phyloP scores from a whole-genome alignment of 2,113 vertebrate genomes.

The Onychostoma macrolepis region DNA sequence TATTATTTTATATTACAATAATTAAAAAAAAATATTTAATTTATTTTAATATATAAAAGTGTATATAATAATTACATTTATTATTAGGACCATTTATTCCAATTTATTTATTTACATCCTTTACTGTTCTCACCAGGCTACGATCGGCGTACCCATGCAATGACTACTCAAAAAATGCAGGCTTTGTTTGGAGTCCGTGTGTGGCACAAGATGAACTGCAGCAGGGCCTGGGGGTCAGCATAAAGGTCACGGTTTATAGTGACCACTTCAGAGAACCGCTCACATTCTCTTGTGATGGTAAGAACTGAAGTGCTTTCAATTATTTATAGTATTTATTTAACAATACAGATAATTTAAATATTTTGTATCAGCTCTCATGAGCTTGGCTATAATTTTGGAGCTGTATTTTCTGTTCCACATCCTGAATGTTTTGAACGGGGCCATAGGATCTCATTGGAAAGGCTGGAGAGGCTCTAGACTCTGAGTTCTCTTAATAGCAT shows the following conservation, averaged over 20 bases:
- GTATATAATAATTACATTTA: too few relatives aligned
- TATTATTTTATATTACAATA: too few relatives aligned
- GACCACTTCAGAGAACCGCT: conserved; percentile 85
- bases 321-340: background rate
- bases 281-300: conserved; percentile 95
- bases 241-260: conserved; percentile 89
- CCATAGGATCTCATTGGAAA: conserved; percentile 7
- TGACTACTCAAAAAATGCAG: conserved; percentile 76
- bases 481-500: conserved; percentile 49
- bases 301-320: conserved; percentile 53
- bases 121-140: conserved; percentile 71
- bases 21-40: background rate
- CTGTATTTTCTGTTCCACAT: background rate
- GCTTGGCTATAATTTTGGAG: background rate
- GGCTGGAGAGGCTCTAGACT: conserved; percentile 31
- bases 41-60: too few relatives aligned
- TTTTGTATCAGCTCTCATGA: background rate
- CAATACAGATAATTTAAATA: background rate
- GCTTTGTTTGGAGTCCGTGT: conserved; percentile 85
- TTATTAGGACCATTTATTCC: background rate
- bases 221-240: conserved; percentile 81
- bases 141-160: conserved; percentile 76
- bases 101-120: background rate
- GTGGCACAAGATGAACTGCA: conserved; percentile 84
- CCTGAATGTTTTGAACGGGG: background rate